A percentile compares a stretch with the other conserved stretches of the same genome.
Evolutionary conservation across 2,888 invertebrate genomes (phyloP).

Genomic region (Eristalis arbustorum): DNA sequence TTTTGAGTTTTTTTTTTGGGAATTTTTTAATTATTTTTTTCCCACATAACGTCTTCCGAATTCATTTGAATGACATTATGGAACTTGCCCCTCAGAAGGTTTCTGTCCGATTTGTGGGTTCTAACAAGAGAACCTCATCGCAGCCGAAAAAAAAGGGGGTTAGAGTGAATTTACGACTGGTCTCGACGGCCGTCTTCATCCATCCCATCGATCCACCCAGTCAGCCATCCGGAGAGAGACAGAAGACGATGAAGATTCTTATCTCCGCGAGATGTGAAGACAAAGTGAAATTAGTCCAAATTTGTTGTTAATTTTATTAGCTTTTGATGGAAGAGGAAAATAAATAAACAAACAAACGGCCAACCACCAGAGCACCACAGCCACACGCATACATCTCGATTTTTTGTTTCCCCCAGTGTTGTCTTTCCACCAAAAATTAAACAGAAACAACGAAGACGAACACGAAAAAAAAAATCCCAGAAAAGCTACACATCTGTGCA

Average conservation of each 20-base stretch:
- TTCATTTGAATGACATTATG: conserved; percentile 61
- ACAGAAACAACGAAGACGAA: conserved; percentile 5
- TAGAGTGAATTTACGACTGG: conserved; percentile 26
- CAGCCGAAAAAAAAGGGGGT: background rate
- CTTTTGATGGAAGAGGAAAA: background rate
- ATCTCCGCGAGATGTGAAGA: conserved; percentile 21
- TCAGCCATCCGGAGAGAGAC: background rate
- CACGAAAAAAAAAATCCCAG: background rate
- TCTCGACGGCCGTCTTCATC: background rate
- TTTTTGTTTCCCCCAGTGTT: too few relatives aligned
- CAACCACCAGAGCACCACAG: background rate
- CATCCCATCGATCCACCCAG: background rate
- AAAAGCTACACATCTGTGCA: background rate
- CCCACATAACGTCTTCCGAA: conserved; percentile 61
- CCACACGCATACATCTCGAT: background rate
- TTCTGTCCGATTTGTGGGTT: background rate
- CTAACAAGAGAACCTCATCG: background rate
- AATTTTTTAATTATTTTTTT: conserved; percentile 25
- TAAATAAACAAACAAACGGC: background rate
- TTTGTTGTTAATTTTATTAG: conserved; percentile 51
- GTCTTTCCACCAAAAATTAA: background rate
- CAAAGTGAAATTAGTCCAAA: conserved; percentile 55
- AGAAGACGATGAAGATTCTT: conserved; percentile 20
- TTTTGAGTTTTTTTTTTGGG: background rate
- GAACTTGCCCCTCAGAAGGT: conserved; percentile 9